Base-by-base conservation (phyloP, 2,888 invertebrate species). In the Pseudococcus longispinus region DNA sequence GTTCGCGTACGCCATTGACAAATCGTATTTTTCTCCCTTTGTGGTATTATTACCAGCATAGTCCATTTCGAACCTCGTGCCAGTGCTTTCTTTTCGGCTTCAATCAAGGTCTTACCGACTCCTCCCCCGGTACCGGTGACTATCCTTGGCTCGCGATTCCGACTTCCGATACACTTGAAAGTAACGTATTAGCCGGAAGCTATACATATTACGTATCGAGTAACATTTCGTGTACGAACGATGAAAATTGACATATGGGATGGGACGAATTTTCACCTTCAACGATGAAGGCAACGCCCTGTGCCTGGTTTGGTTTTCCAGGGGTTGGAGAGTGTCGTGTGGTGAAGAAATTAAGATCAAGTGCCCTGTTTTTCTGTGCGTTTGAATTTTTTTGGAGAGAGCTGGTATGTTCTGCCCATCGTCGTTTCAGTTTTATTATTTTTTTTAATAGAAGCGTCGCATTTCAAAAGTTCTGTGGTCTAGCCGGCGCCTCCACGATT, bases 1-100 rank as follows among this genome's bases (percentile, higher is more conserved):
- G 20, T 65, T 37, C 70, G 70, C 23, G 60, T 74, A 42, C 23
- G 23, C 70, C 85, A 85, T 74, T 85, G 85, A 85, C 85, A 85
- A 85, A 85, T 85, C 70, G 74, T 70, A 85, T 29, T 85, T 74
- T 85, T 85, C 51, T 60, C 65, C 55, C 23, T 84, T 84, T 55
- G 32, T 65, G 65, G 23, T 55, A 60, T 60, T 60, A 60, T 60
- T 23, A 23, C 23, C 60, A 9, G 60, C 60, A 23, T 60, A 23
- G 60, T 60, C 51, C 51, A 23, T 6, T 13, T 20, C 60, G 60
- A 23, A 23, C 60, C 60, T 60, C 60, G 23, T 23, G 20, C 23
- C 23, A 11, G 23, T 60, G 60, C 60, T 60, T 23, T 60, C n/a
- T 55, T 60, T 60, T 60, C 23, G 60, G 23, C 60, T 60, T 60